phyloP scores from a whole-genome alignment of 1,140 invertebrate species.

The Pseudachorutes palmiensis region DNA sequence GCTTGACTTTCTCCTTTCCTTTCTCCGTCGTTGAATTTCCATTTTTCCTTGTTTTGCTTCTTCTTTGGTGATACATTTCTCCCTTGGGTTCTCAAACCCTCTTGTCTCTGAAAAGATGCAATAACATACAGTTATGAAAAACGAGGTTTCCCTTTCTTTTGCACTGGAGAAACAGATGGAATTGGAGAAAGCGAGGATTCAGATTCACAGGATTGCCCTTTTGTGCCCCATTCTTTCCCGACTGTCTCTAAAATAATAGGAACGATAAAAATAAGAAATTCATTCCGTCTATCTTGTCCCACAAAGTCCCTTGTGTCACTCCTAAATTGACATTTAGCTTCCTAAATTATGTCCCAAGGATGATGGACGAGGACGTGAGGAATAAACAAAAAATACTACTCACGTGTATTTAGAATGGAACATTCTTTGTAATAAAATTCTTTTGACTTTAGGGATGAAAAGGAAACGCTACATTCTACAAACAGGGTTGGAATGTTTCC shows the following conservation, averaged over 20 bases:
- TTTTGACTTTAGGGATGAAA: not conserved
- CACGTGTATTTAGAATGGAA: not conserved
- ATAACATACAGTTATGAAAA: not conserved
- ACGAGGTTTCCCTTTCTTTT: not conserved
- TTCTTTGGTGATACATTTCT: conserved; percentile 30
- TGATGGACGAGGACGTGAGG: not conserved
- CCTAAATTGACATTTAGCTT: conserved; percentile 2
- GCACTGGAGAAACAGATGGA: not conserved
- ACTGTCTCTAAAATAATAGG: conserved; percentile 8
- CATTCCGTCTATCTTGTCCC: conserved; percentile 2
- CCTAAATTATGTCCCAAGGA: conserved; percentile 5
- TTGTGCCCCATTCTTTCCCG: not conserved
- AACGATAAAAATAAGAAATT: conserved; percentile 9
- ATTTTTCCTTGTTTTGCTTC: conserved; percentile 13
- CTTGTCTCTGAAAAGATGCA: not conserved
- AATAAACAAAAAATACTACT: not conserved
- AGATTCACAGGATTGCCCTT: not conserved
- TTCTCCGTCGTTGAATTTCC: not conserved
- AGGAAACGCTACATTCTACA: not conserved
- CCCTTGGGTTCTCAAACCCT: conserved; percentile 21
- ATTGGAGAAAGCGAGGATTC: not conserved
- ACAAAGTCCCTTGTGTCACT: not conserved
- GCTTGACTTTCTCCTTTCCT: conserved; percentile 15
- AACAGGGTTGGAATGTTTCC: too few species aligned
- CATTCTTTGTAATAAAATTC: not conserved